These are phyloP conservation scores for Pediacus dermestoides DNA, from an alignment of 2,888 invertebrate genomes.

Conservation along the genomic window DNA sequence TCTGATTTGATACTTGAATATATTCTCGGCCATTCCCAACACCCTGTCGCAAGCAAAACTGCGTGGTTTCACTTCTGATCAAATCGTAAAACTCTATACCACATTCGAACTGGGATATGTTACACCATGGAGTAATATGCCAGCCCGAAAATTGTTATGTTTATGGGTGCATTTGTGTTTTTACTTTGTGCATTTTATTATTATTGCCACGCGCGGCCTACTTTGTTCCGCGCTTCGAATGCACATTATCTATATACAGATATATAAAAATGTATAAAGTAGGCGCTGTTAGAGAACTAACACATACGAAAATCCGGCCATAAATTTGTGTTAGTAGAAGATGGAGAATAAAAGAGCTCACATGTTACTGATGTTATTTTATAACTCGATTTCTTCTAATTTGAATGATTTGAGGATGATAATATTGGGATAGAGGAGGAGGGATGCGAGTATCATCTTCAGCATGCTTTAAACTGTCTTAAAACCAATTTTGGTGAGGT, in stretches of 20 bases:
- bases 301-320: constrained; percentile 3
- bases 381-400: too few species aligned
- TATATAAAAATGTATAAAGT: neutral
- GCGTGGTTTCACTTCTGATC: constrained; percentile 2
- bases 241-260: constrained; percentile 8
- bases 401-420: too few species aligned
- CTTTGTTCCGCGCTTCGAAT: constrained; percentile 20
- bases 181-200: constrained; percentile 30
- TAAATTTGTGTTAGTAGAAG: constrained; percentile 3
- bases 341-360: too few species aligned
- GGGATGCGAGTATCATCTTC: too few species aligned
- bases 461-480: too few species aligned
- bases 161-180: constrained; percentile 27
- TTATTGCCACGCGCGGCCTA: constrained; percentile 24
- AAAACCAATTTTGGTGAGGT: too few species aligned
- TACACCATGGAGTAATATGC: constrained; percentile 23
- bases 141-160: constrained; percentile 28
- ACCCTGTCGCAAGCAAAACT: neutral
- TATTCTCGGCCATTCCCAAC: too few species aligned
- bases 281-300: neutral
- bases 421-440: too few species aligned
- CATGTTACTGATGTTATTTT: too few species aligned
- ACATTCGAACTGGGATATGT: constrained; percentile 24
- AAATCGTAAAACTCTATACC: constrained; percentile 29
- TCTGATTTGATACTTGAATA: too few species aligned